A percentile compares a stretch with the other conserved stretches of the same genome.
Evolutionary conservation across 1,140 invertebrate species (phyloP).

Genomic region (Metopolophium dirhodum): DNA sequence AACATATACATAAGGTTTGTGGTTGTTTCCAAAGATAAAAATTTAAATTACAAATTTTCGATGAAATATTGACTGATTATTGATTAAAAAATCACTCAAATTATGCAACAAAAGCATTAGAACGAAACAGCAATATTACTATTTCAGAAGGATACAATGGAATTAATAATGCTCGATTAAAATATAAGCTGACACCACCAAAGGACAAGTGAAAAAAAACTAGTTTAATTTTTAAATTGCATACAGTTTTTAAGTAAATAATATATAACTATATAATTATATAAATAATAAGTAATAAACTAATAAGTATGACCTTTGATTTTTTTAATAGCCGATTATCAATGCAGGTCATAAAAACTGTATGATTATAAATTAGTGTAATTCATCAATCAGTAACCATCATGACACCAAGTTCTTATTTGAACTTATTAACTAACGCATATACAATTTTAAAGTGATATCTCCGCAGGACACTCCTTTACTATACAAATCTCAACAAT

Average conservation of each 20-base stretch:
- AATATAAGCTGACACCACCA: neutral
- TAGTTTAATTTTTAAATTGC: neutral
- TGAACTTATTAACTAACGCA: too few relatives aligned
- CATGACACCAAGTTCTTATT: too few relatives aligned
- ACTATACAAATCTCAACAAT: too few relatives aligned
- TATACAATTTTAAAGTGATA: too few relatives aligned
- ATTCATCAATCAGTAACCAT: neutral
- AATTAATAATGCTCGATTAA: neutral
- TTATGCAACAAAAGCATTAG: neutral
- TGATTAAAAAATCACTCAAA: neutral
- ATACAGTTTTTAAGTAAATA: too few relatives aligned
- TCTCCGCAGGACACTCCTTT: too few relatives aligned
- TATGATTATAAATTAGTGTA: neutral
- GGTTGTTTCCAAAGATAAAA: neutral
- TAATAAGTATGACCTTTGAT: too few relatives aligned
- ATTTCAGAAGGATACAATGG: neutral
- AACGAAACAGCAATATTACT: neutral
- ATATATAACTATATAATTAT: too few relatives aligned
- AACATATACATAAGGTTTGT: neutral
- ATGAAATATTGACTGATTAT: neutral
- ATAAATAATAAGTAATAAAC: too few relatives aligned
- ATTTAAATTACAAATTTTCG: neutral
- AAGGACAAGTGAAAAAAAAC: neutral
- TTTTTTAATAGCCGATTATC: too few relatives aligned
- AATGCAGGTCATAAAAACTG: too few relatives aligned